phyloP scores from a whole-genome alignment of 2,888 invertebrate species.

The Aphodius sticticus region DNA sequence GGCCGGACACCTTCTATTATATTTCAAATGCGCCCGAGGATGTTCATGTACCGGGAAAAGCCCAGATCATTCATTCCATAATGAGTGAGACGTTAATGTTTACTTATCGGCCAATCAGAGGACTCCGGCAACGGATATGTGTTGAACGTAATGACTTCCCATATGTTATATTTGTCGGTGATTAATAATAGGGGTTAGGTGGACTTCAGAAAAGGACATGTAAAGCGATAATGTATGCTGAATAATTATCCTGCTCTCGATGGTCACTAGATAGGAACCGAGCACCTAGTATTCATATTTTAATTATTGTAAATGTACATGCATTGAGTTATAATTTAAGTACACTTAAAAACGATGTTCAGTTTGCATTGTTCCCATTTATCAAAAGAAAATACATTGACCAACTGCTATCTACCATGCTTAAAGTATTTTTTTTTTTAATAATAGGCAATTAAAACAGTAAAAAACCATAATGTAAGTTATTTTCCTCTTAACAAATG shows the following conservation, averaged over 20 bases:
- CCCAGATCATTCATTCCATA: neutral
- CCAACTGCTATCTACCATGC: too few relatives aligned
- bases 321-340: neutral
- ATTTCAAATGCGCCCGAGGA: neutral
- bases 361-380: too few relatives aligned
- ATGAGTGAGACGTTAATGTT: neutral
- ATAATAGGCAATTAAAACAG: too few relatives aligned
- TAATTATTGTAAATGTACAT: neutral
- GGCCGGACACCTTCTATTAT: conserved; percentile 4
- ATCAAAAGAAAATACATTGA: too few relatives aligned
- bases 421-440: too few relatives aligned
- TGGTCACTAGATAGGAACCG: neutral
- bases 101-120: neutral
- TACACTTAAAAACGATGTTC: neutral
- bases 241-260: neutral
- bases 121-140: neutral
- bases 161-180: neutral
- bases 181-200: neutral
- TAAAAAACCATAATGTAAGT: too few relatives aligned
- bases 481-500: too few relatives aligned
- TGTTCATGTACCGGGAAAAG: conserved; percentile 4
- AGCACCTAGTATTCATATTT: neutral
- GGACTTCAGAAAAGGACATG: neutral
- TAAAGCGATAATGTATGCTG: neutral
- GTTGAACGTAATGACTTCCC: conserved; percentile 4